Evolutionary conservation across 2,113 vertebrate genomes (phyloP).

Genomic region (Eulacestoma nigropectus): DNA sequence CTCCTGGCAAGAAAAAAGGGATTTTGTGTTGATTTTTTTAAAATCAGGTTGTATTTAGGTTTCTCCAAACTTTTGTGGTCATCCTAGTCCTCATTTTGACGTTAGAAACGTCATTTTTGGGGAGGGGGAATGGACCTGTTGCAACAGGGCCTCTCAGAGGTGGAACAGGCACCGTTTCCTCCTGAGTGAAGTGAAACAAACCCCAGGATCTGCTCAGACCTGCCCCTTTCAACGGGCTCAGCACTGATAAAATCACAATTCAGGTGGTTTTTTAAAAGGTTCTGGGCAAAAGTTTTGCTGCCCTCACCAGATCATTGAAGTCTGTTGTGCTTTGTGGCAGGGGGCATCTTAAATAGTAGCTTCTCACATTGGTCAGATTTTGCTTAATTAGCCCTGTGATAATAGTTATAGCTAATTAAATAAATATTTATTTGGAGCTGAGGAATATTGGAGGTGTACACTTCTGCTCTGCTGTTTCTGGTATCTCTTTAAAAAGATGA

Average conservation of each 20-base stretch:
- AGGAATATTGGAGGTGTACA: not conserved
- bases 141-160: not conserved
- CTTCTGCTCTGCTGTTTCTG: not conserved
- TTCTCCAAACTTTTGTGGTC: not conserved
- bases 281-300: not conserved
- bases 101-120: not conserved
- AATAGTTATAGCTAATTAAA: not conserved
- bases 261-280: not conserved
- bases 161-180: not conserved
- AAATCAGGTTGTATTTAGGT: not conserved
- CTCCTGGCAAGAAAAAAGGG: not conserved
- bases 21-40: not conserved
- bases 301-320: not conserved
- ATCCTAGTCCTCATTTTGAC: accelerated
- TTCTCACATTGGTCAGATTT: not conserved
- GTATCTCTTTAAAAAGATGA: not conserved
- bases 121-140: too few species aligned
- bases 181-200: not conserved
- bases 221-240: not conserved
- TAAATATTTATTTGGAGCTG: not conserved
- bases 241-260: not conserved
- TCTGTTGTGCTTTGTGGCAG: not conserved
- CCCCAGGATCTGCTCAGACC: not conserved
- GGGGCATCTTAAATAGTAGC: not conserved
- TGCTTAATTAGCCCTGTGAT: not conserved